Evolutionary conservation across 2,888 invertebrate genomes (phyloP).

Genomic region (Epiblema foenella): DNA sequence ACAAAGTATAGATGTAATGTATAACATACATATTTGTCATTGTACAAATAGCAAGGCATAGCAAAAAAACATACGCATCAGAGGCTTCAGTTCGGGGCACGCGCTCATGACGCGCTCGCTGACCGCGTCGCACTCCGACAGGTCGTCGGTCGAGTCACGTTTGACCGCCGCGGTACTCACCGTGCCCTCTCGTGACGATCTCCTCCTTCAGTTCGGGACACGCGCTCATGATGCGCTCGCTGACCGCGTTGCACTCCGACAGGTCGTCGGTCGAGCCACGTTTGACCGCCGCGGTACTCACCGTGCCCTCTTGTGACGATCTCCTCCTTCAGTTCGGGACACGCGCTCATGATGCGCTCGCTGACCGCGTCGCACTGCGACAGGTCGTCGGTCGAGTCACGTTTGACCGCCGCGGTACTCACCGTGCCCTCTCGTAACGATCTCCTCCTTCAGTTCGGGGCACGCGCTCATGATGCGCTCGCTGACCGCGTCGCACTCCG

Average conservation of each 20-base stretch:
- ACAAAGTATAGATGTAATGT: too few relatives aligned
- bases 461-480: conserved; percentile 90
- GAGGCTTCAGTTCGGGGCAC: too few relatives aligned
- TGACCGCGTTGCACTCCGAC: background rate
- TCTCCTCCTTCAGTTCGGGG: conserved; percentile 92
- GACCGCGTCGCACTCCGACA: background rate
- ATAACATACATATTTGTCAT: too few relatives aligned
- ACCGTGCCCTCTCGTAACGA: conserved; percentile 90
- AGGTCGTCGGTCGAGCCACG: too few relatives aligned
- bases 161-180: conserved; percentile 67
- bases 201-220: conserved; percentile 93
- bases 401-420: conserved; percentile 88
- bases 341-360: conserved; percentile 91
- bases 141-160: too few relatives aligned
- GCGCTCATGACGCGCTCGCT: too few relatives aligned
- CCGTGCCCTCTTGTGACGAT: conserved; percentile 90
- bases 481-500: background rate
- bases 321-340: conserved; percentile 92
- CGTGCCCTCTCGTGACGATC: conserved; percentile 89
- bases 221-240: conserved; percentile 86
- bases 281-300: conserved; percentile 57
- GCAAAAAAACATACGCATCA: too few relatives aligned
- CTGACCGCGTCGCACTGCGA: conserved; percentile 91
- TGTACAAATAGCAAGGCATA: too few relatives aligned
- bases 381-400: conserved; percentile 85